phyloP scores from a whole-genome alignment of 2,797 vertebrate species.

The Lepilemur ruficaudatus region DNA sequence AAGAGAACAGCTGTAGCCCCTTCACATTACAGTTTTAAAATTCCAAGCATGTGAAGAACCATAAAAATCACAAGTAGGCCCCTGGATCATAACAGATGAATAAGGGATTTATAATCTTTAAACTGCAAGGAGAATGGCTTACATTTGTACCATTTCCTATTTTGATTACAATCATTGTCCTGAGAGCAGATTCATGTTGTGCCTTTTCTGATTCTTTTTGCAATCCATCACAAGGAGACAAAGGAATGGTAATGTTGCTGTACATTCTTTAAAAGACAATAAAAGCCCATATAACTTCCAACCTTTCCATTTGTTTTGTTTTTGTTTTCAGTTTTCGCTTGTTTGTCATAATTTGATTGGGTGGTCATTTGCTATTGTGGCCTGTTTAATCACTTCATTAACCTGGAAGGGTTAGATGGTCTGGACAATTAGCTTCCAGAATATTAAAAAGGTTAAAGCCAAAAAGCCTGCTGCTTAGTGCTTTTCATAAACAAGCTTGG shows the following conservation, averaged over 20 bases:
- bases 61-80: conserved; percentile 76
- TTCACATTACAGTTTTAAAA: conserved; percentile 66
- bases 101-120: conserved; percentile 76
- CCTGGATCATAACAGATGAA: conserved; percentile 75
- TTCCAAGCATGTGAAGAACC: conserved; percentile 52
- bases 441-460: conserved; percentile 80
- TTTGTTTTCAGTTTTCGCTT: background rate
- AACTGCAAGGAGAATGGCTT: conserved; percentile 71
- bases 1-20: conserved; percentile 68
- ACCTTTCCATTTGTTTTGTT: conserved; percentile 74
- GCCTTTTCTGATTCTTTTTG: conserved; percentile 75
- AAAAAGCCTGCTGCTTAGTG: conserved; percentile 2
- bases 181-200: conserved; percentile 74
- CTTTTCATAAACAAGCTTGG: conserved; percentile 65
- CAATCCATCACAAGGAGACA: conserved; percentile 81
- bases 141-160: conserved; percentile 72
- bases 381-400: conserved; percentile 82
- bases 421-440: conserved; percentile 78
- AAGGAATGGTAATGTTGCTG: conserved; percentile 63
- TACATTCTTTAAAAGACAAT: conserved; percentile 69
- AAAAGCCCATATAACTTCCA: conserved; percentile 70
- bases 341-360: conserved; percentile 72
- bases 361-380: conserved; percentile 66
- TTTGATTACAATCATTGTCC: conserved; percentile 79
- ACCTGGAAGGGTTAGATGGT: conserved; percentile 75